Conservation (phyloP, 2,113 vertebrate species). For the Protobothrops flavoviridis region DNA sequence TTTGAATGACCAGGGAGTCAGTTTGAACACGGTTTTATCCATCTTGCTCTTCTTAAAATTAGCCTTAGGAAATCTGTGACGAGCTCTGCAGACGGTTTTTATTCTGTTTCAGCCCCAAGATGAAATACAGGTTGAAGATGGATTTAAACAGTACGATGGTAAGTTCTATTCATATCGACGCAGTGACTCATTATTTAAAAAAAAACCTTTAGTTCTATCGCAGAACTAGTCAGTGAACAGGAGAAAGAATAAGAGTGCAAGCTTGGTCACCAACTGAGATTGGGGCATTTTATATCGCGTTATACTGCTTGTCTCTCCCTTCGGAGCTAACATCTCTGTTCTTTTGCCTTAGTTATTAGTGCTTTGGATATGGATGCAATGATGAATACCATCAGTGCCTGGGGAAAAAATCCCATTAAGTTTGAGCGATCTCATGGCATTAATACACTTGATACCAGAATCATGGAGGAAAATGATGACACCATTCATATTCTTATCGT, state of each 20-base stretch:
- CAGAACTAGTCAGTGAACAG: neutral
- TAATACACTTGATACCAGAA: slow-evolving; percentile 74
- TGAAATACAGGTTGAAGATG: slow-evolving; percentile 94
- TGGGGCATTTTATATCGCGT: neutral
- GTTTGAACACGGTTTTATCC: neutral
- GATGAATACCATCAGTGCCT: slow-evolving; percentile 91
- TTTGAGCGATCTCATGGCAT: slow-evolving; percentile 94
- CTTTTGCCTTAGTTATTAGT: slow-evolving; percentile 76
- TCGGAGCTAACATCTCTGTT: neutral
- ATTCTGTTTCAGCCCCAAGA: slow-evolving; percentile 94
- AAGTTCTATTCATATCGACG: slow-evolving; percentile 68
- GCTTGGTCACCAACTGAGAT: neutral
- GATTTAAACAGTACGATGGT: slow-evolving; percentile 99
- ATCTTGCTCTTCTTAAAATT: slow-evolving; percentile 17
- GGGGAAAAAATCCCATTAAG: slow-evolving; percentile 86
- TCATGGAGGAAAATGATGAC: slow-evolving; percentile 64
- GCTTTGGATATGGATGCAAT: slow-evolving; percentile 95
- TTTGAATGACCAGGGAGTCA: neutral
- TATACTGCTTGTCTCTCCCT: neutral
- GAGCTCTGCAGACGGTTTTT: slow-evolving; percentile 41
- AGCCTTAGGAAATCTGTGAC: neutral
- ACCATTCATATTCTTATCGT: slow-evolving; percentile 87
- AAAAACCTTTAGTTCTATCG: neutral
- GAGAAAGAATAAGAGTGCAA: neutral
- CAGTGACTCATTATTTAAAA: fast-evolving